Percentiles rank a stretch among this genome's conserved stretches.
Evolutionary conservation across 2,888 invertebrate genomes (phyloP).

Genomic region (Hyposoter didymator): DNA sequence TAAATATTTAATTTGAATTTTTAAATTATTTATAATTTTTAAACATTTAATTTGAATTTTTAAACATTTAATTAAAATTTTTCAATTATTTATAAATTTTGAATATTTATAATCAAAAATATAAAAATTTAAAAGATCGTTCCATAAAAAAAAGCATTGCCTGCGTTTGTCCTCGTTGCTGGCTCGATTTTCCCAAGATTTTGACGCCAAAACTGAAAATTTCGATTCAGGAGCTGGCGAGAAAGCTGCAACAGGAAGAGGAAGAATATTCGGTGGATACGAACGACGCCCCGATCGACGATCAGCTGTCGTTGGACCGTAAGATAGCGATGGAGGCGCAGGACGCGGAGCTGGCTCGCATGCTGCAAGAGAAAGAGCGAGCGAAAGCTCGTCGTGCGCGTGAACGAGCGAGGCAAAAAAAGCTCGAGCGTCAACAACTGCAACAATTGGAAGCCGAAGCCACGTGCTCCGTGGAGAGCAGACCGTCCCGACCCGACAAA

Average conservation of each 20-base stretch:
- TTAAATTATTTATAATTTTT: no score
- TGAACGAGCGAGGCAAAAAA: constrained; percentile 86
- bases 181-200: no score
- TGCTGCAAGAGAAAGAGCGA: constrained; percentile 91
- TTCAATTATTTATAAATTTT: no score
- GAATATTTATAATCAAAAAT: no score
- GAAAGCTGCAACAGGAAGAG: constrained; percentile 91
- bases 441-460: constrained; percentile 82
- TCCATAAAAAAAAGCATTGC: no score
- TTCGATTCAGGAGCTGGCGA: constrained; percentile 87
- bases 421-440: constrained; percentile 85
- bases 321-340: constrained; percentile 92
- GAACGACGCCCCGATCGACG: constrained; percentile 82
- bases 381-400: constrained; percentile 89
- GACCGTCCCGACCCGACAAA: constrained; percentile 80
- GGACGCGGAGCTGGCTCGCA: constrained; percentile 91
- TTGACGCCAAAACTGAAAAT: background rate
- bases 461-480: constrained; percentile 70
- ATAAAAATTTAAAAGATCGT: no score
- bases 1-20: no score
- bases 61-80: no score
- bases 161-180: no score
- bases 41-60: no score
- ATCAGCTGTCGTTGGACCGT: constrained; percentile 85
- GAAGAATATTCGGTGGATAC: constrained; percentile 86